phyloP scores from a whole-genome alignment of 2,888 invertebrate genomes.

The Syrista parreyssii region DNA sequence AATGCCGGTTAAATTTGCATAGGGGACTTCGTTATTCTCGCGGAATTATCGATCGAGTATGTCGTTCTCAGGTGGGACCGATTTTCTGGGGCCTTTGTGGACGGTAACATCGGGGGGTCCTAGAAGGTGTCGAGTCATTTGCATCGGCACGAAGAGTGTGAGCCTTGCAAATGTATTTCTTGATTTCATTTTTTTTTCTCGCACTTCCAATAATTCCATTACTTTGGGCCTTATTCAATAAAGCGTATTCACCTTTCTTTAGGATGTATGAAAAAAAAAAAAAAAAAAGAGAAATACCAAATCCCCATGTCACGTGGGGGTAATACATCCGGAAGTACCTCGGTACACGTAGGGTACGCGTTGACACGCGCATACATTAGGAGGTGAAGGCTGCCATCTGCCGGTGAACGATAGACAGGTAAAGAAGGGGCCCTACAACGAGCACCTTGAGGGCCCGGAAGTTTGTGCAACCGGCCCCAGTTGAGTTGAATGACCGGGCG shows the following conservation, averaged over 20 bases:
- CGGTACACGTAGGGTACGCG: constrained; percentile 37
- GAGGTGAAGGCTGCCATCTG: constrained; percentile 46
- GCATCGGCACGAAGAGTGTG: constrained; percentile 43
- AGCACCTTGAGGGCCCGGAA: constrained; percentile 1
- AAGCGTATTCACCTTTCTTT: neutral
- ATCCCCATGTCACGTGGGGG: constrained; percentile 30
- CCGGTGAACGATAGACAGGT: constrained; percentile 13
- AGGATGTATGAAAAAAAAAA: neutral
- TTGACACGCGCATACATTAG: constrained; percentile 57
- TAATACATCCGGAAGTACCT: constrained; percentile 35
- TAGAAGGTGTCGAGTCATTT: constrained; percentile 47
- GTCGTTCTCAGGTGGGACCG: constrained; percentile 50
- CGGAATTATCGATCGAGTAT: constrained; percentile 60
- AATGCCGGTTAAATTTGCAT: constrained; percentile 54
- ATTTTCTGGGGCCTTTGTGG: neutral
- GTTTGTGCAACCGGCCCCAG: constrained; percentile 3
- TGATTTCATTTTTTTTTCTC: neutral
- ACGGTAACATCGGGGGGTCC: neutral
- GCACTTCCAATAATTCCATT: neutral
- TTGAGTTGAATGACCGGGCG: neutral
- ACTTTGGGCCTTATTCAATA: neutral
- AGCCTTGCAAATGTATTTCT: constrained; percentile 7
- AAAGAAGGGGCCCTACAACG: neutral
- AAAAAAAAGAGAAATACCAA: constrained; percentile 4
- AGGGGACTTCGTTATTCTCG: constrained; percentile 57